phyloP scores from a whole-genome alignment of 2,797 vertebrate species.

The Sebastes cheni region DNA sequence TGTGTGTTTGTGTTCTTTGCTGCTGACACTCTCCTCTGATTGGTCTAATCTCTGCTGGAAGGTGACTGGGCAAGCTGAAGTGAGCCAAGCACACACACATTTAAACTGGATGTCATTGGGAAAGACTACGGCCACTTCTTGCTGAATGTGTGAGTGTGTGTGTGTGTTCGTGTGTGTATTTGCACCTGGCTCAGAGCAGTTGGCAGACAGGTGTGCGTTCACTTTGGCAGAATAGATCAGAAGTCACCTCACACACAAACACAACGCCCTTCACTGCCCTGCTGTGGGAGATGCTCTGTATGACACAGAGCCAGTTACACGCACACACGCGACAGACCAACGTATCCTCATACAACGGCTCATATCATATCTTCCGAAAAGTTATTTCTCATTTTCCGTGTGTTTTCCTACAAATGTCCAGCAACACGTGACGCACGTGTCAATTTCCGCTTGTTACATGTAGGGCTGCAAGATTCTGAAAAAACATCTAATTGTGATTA shows the following conservation, averaged over 20 bases:
- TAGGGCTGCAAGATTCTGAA: too few species aligned
- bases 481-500: too few species aligned
- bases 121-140: neutral
- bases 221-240: conserved; percentile 12
- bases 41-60: neutral
- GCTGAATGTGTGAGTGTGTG: neutral
- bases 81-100: neutral
- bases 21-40: neutral
- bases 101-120: neutral
- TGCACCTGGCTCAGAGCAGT: conserved; percentile 4
- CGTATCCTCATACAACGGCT: too few species aligned
- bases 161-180: conserved; percentile 8
- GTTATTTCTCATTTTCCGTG: too few species aligned
- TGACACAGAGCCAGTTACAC: too few species aligned
- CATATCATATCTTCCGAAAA: too few species aligned
- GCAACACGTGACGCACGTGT: too few species aligned
- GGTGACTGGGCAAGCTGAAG: neutral
- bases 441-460: too few species aligned
- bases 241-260: conserved; percentile 14
- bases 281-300: too few species aligned
- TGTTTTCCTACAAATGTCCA: too few species aligned
- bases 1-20: neutral
- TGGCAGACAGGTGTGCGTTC: conserved; percentile 19
- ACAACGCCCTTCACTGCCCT: conserved; percentile 14
- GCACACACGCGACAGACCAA: neutral